A percentile compares a stretch with the other conserved stretches of the same genome.
Conservation (phyloP, 1,140 invertebrate species). For the Phenacoccus solenopsis region DNA sequence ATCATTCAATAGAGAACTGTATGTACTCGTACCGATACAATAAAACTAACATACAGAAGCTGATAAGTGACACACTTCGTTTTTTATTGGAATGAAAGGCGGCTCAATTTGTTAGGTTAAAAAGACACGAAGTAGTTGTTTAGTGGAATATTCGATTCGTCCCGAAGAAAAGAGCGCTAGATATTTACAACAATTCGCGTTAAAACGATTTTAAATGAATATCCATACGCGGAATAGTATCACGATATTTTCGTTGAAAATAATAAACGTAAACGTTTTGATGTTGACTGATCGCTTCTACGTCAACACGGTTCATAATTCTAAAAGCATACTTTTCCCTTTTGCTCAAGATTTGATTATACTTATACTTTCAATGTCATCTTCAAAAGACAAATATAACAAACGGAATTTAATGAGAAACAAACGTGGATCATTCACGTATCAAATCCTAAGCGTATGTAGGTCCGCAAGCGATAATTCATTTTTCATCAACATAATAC, state of each 20-base stretch:
- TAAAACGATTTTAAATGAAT: background rate
- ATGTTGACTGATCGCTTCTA: background rate
- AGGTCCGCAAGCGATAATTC: background rate
- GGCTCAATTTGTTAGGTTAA: background rate
- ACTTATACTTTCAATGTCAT: background rate
- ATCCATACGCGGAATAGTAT: background rate
- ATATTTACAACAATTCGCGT: background rate
- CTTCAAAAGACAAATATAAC: background rate
- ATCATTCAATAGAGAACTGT: too few species aligned
- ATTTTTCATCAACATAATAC: background rate
- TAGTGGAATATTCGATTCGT: background rate
- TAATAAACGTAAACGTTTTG: background rate
- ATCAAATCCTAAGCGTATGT: background rate
- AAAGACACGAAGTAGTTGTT: background rate
- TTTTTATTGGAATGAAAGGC: background rate
- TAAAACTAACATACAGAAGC: too few species aligned
- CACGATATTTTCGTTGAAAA: background rate
- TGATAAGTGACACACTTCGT: background rate
- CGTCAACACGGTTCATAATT: background rate
- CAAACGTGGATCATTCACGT: background rate
- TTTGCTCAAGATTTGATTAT: background rate
- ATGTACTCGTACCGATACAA: too few species aligned
- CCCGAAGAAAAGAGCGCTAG: background rate
- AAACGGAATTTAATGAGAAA: too few species aligned
- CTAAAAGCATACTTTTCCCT: too few species aligned